Conservation (phyloP, 2,113 vertebrate species). For the Lamprologus tigripictilis region DNA sequence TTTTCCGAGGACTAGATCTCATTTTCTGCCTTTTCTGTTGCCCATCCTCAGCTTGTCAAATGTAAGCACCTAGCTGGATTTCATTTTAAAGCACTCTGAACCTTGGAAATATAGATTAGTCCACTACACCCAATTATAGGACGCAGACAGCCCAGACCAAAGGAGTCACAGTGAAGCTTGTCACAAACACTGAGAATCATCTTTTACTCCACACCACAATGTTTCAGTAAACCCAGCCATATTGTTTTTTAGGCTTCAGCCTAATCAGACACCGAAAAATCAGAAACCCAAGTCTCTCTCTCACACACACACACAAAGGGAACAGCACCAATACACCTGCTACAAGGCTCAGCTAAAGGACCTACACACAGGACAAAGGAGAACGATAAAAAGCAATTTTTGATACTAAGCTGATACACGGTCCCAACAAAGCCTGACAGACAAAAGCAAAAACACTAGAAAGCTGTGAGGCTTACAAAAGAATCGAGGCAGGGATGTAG, state of each 20-base stretch:
- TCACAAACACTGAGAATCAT: neutral
- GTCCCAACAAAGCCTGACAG: neutral
- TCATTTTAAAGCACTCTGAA: neutral
- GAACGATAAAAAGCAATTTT: neutral
- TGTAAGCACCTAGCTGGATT: neutral
- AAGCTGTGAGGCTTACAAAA: rapidly evolving
- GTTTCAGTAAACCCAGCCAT: neutral
- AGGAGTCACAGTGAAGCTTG: neutral
- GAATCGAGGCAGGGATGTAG: neutral
- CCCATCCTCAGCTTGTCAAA: neutral
- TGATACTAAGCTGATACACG: neutral
- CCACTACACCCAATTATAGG: rapidly evolving
- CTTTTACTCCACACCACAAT: neutral
- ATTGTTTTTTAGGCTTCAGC: neutral
- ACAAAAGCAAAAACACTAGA: neutral
- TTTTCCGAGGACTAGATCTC: neutral
- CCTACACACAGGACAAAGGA: neutral
- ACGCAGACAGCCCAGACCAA: neutral
- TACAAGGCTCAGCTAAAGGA: neutral
- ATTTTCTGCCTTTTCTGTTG: neutral
- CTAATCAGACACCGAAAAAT: rapidly evolving
- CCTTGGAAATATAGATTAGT: neutral
- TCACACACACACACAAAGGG: rapidly evolving
- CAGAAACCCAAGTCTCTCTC: neutral
- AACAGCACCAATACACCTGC: neutral